phyloP scores from a whole-genome alignment of 2,888 invertebrate genomes.

The Lasioglossum villosulum region DNA sequence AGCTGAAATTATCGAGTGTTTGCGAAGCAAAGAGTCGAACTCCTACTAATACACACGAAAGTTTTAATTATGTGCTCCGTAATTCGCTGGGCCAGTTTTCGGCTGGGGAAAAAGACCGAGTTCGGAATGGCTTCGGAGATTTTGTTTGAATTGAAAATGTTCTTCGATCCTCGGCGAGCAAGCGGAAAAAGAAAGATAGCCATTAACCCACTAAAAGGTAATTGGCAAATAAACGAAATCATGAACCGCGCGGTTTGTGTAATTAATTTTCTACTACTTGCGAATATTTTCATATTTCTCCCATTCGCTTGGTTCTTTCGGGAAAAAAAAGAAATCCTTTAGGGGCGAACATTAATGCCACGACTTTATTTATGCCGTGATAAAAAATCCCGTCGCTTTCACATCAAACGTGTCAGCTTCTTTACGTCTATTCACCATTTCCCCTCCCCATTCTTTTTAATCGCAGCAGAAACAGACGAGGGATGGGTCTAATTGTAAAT shows the following conservation, averaged over 20 bases:
- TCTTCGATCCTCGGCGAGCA: not conserved
- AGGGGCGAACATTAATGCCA: not conserved
- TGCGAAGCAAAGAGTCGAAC: not conserved
- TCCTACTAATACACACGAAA: not conserved
- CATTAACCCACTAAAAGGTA: not conserved
- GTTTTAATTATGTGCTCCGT: constrained; percentile 16
- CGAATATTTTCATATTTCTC: not conserved
- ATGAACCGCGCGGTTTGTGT: not conserved
- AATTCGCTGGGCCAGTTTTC: not conserved
- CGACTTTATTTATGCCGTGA: not conserved
- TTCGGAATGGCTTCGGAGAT: not conserved
- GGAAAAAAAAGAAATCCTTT: not conserved
- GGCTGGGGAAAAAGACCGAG: not conserved
- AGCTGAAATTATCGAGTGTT: not conserved
- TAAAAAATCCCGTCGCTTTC: not conserved
- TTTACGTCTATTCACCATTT: not conserved
- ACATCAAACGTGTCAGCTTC: not conserved
- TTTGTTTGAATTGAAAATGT: not conserved
- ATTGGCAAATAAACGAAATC: not conserved
- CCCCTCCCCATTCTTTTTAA: not conserved
- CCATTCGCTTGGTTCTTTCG: not conserved
- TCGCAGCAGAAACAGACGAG: not conserved
- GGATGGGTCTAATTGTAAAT: not conserved
- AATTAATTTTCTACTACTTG: not conserved
- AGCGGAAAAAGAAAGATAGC: not conserved